Evolutionary conservation across 2,888 invertebrate genomes (phyloP).

Genomic region (Ligdia adustata): DNA sequence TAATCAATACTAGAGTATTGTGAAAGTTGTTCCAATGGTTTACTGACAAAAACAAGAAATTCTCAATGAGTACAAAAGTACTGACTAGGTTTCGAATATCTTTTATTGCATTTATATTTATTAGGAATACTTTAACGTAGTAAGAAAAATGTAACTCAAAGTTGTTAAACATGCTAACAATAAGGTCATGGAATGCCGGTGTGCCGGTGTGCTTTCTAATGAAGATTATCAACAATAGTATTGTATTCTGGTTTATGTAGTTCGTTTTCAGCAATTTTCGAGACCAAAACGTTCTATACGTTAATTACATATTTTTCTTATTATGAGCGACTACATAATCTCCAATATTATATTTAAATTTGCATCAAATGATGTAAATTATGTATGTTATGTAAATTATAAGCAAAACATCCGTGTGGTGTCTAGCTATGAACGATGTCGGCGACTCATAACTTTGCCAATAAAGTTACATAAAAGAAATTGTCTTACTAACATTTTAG

Average conservation of each 20-base stretch:
- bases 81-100: too few relatives aligned
- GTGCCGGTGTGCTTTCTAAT: conserved; percentile 74
- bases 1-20: background rate
- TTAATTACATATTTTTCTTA: background rate
- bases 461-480: conserved; percentile 24
- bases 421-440: conserved; percentile 1
- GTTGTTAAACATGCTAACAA: conserved; percentile 72
- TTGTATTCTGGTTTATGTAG: conserved; percentile 45
- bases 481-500: conserved; percentile 32
- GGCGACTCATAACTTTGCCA: conserved; percentile 19
- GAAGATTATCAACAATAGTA: conserved; percentile 48
- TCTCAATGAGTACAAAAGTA: too few relatives aligned
- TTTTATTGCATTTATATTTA: too few relatives aligned
- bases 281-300: conserved; percentile 1
- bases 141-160: conserved; percentile 34
- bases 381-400: conserved; percentile 4
- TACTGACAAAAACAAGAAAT: too few relatives aligned
- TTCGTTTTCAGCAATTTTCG: conserved; percentile 35
- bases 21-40: background rate
- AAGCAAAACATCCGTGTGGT: conserved; percentile 7
- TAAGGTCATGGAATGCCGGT: conserved; percentile 54
- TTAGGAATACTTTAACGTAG: conserved; percentile 35
- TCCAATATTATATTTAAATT: background rate
- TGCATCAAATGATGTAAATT: conserved; percentile 1
- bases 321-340: background rate